Evolutionary conservation across 2,888 invertebrate genomes (phyloP).

Genomic region (Sipha maydis): DNA sequence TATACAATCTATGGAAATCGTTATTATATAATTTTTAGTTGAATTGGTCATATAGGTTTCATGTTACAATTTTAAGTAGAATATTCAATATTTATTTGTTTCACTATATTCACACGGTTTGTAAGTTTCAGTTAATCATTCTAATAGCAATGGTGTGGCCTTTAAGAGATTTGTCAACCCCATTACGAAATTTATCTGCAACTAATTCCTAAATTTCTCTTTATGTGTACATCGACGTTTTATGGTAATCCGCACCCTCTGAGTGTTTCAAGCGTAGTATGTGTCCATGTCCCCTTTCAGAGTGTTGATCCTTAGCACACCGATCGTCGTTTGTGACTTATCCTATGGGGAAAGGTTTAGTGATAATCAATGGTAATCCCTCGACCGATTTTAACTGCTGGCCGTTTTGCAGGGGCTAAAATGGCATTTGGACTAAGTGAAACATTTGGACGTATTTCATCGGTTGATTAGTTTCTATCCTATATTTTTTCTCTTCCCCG

Average conservation of each 20-base stretch:
- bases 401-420: conserved; percentile 44
- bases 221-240: conserved; percentile 45
- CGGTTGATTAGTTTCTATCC: conserved; percentile 62
- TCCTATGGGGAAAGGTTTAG: conserved; percentile 62
- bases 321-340: conserved; percentile 60
- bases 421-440: conserved; percentile 63
- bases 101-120: background rate
- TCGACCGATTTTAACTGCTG: conserved; percentile 61
- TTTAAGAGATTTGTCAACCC: conserved; percentile 49
- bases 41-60: no score
- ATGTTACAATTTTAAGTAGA: no score
- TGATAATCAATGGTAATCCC: conserved; percentile 62
- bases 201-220: conserved; percentile 53
- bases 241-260: conserved; percentile 59
- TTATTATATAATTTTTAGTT: no score
- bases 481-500: background rate
- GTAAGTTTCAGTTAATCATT: conserved; percentile 35
- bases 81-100: no score
- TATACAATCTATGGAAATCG: no score
- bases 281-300: conserved; percentile 39
- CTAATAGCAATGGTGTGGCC: conserved; percentile 28
- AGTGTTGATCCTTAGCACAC: conserved; percentile 57
- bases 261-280: conserved; percentile 35
- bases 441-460: conserved; percentile 64
- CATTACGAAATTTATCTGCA: conserved; percentile 43